A percentile compares a stretch with the other conserved stretches of the same genome.
These are phyloP conservation scores for Timema podura DNA, from an alignment of 2,888 invertebrate species.

Conservation along the genomic window DNA sequence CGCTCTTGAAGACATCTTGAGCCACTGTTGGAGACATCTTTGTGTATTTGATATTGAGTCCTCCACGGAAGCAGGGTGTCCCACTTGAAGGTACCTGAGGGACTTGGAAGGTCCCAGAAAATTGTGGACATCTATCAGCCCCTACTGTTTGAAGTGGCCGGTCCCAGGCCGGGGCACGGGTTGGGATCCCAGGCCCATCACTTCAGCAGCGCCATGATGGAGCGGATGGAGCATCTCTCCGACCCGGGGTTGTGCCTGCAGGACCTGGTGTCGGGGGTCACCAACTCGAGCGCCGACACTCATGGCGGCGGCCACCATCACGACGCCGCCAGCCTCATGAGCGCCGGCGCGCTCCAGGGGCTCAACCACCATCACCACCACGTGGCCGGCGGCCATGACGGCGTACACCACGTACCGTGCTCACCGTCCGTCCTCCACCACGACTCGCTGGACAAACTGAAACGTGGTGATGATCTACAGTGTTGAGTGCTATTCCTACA, in stretches of 20 bases:
- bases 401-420: constrained; percentile 53
- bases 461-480: constrained; percentile 76
- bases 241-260: constrained; percentile 70
- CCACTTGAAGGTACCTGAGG: background rate
- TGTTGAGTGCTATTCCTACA: too few species aligned
- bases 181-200: constrained; percentile 20
- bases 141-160: background rate
- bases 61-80: background rate
- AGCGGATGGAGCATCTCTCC: constrained; percentile 63
- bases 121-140: constrained; percentile 7
- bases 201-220: constrained; percentile 45
- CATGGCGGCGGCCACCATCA: constrained; percentile 47
- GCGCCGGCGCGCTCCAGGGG: constrained; percentile 44
- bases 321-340: constrained; percentile 50
- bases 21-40: too few species aligned
- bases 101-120: background rate
- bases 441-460: constrained; percentile 73
- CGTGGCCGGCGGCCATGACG: constrained; percentile 50
- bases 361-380: constrained; percentile 51
- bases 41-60: background rate
- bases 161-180: constrained; percentile 24
- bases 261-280: constrained; percentile 60
- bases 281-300: constrained; percentile 28
- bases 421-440: constrained; percentile 57
- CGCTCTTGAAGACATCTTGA: too few species aligned